Evolutionary conservation across 2,888 invertebrate species (phyloP).

Genomic region (Metalampra italica): DNA sequence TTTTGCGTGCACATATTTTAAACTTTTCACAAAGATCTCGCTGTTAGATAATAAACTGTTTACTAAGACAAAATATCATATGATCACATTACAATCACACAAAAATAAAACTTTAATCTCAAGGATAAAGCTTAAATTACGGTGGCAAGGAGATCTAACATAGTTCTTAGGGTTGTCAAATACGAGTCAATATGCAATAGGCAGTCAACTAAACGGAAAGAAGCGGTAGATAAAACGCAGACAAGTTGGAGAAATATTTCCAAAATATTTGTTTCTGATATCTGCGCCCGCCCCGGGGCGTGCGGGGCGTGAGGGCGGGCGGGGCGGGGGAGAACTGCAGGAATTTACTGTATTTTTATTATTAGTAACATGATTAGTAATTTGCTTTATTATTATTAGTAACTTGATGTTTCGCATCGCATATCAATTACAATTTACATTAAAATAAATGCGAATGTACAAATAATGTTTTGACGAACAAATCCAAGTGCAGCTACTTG

Average conservation of each 20-base stretch:
- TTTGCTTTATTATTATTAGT: too few relatives aligned
- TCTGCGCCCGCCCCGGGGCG: constrained; percentile 51
- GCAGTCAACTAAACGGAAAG: constrained; percentile 66
- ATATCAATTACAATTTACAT: too few relatives aligned
- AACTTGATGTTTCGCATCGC: too few relatives aligned
- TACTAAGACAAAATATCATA: constrained; percentile 16
- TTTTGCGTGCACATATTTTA: constrained; percentile 70
- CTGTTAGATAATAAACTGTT: constrained; percentile 61
- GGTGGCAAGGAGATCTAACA: neutral
- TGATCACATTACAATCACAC: neutral
- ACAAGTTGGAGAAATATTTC: constrained; percentile 77
- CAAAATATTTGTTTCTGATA: constrained; percentile 75
- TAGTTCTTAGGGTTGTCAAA: constrained; percentile 2
- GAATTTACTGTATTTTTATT: neutral
- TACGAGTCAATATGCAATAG: constrained; percentile 45
- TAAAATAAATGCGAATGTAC: too few relatives aligned
- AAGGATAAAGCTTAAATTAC: neutral
- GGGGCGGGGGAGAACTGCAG: constrained; percentile 16
- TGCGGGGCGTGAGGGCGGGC: constrained; percentile 31
- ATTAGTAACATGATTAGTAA: neutral
- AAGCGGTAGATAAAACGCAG: constrained; percentile 74
- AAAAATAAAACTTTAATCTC: constrained; percentile 15
- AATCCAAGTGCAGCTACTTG: too few relatives aligned
- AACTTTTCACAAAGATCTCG: constrained; percentile 72
- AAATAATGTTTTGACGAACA: too few relatives aligned